phyloP scores from a whole-genome alignment of 2,888 invertebrate species.

The Dolichopus griseipennis region DNA sequence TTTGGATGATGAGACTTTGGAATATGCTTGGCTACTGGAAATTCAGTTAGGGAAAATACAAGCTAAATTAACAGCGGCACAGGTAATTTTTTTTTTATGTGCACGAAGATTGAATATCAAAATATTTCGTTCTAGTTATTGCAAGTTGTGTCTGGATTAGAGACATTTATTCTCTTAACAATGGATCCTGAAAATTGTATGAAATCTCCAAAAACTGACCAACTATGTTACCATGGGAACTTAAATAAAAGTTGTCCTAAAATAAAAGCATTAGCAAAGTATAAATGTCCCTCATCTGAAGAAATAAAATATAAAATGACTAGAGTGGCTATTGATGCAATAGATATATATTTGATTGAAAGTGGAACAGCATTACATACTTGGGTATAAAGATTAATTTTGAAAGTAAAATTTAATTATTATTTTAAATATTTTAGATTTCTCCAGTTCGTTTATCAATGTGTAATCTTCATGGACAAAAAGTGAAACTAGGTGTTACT shows the following conservation, averaged over 20 bases:
- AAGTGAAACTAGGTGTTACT: slow-evolving; percentile 82
- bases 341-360: slow-evolving; percentile 88
- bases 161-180: slow-evolving; percentile 77
- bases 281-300: slow-evolving; percentile 68
- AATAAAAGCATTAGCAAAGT: slow-evolving; percentile 59
- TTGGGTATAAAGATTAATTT: slow-evolving; percentile 49
- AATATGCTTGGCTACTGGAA: slow-evolving; percentile 96
- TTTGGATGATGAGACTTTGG: slow-evolving; percentile 87
- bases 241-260: slow-evolving; percentile 60
- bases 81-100: slow-evolving; percentile 38
- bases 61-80: slow-evolving; percentile 82
- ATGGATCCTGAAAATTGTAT: slow-evolving; percentile 85
- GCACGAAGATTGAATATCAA: background rate
- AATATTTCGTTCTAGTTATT: slow-evolving; percentile 51
- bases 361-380: slow-evolving; percentile 76
- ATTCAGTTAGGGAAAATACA: slow-evolving; percentile 87
- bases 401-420: background rate
- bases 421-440: slow-evolving; percentile 44
- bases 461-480: slow-evolving; percentile 91
- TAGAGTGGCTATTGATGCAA: slow-evolving; percentile 74
- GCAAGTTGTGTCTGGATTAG: slow-evolving; percentile 69
- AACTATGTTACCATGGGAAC: slow-evolving; percentile 71
- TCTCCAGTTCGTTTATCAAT: slow-evolving; percentile 81
- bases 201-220: slow-evolving; percentile 68
- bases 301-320: slow-evolving; percentile 92